Conservation (phyloP, 2,888 invertebrate genomes). For the Nephrotoma appendiculata region DNA sequence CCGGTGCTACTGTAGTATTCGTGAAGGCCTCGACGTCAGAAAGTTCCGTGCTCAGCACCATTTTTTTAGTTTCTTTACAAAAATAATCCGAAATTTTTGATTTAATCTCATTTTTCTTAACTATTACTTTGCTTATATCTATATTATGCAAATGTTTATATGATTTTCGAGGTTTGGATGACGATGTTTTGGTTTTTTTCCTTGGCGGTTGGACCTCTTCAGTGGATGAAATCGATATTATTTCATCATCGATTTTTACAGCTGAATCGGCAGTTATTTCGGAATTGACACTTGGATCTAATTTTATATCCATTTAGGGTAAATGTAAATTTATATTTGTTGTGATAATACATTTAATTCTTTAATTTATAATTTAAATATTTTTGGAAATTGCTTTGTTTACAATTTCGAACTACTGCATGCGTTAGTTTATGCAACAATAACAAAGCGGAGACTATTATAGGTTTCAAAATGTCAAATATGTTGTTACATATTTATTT, state of each 20-base stretch:
- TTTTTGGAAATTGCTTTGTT: background rate
- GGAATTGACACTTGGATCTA: background rate
- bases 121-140: constrained; percentile 1
- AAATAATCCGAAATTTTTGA: background rate
- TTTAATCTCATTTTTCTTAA: background rate
- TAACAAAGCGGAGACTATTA: background rate
- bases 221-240: background rate
- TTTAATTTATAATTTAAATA: background rate
- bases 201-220: background rate
- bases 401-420: background rate
- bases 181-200: background rate
- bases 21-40: background rate
- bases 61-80: background rate
- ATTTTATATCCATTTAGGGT: background rate
- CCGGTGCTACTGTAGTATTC: background rate
- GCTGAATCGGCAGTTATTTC: background rate
- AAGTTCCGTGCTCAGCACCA: background rate
- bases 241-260: background rate
- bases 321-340: background rate
- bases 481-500: too few relatives aligned
- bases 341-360: background rate
- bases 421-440: background rate
- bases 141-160: background rate
- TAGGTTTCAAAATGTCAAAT: background rate
- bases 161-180: background rate